Evolutionary conservation across 2,888 invertebrate species (phyloP).

Genomic region (Synanthedon myopaeformis): DNA sequence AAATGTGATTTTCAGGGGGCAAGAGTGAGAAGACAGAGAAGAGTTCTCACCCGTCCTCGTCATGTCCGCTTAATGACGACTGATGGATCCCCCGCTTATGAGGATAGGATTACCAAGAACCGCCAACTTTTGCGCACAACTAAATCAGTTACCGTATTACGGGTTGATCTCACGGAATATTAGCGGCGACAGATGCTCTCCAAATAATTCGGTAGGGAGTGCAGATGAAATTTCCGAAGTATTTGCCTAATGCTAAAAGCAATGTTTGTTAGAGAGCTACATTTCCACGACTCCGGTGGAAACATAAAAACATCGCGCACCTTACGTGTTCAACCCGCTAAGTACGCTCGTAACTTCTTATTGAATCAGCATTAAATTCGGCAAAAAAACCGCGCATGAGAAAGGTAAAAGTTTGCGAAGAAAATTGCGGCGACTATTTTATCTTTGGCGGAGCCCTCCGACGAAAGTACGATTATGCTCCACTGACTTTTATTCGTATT

Average conservation of each 20-base stretch:
- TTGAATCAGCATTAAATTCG: slow-evolving; percentile 48
- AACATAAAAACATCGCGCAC: slow-evolving; percentile 17
- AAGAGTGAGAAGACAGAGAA: slow-evolving; percentile 11
- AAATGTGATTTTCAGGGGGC: slow-evolving; percentile 9
- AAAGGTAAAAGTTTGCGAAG: slow-evolving; percentile 43
- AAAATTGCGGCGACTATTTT: slow-evolving; percentile 53
- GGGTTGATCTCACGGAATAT: slow-evolving; percentile 19
- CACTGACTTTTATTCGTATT: slow-evolving; percentile 57
- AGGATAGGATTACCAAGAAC: slow-evolving; percentile 48
- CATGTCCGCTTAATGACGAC: slow-evolving; percentile 59
- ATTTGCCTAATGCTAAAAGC: not conserved
- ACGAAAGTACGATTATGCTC: slow-evolving; percentile 50
- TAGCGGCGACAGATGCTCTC: slow-evolving; percentile 16
- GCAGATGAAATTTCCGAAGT: not conserved
- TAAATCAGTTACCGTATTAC: slow-evolving; percentile 25
- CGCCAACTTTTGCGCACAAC: slow-evolving; percentile 10
- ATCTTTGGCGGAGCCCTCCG: slow-evolving; percentile 40
- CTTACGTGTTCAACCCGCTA: slow-evolving; percentile 14
- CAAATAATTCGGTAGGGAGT: not conserved
- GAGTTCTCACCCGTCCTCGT: slow-evolving; percentile 19
- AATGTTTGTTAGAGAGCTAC: not conserved
- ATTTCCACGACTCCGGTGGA: slow-evolving; percentile 11
- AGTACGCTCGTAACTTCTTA: slow-evolving; percentile 46
- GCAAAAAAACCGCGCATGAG: slow-evolving; percentile 30
- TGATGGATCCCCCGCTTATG: slow-evolving; percentile 55